These are phyloP conservation scores for Pseudococcus viburni DNA, from an alignment of 2,888 invertebrate genomes.

Conservation along the genomic window DNA sequence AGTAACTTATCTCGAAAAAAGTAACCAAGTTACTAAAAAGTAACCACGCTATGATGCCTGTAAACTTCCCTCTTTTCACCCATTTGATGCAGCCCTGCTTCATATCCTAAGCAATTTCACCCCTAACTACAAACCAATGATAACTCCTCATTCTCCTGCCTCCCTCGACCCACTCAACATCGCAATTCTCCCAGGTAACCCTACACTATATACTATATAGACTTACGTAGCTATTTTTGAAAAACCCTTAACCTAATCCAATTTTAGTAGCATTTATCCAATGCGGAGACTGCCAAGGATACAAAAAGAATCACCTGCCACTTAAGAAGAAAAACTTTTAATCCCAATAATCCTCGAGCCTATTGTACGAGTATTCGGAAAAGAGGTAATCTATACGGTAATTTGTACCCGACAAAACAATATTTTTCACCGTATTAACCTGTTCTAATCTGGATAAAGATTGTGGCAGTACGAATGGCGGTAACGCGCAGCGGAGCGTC, in stretches of 20 bases:
- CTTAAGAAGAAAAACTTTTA: slow-evolving; percentile 32
- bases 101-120: neutral
- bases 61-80: too few relatives aligned
- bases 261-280: neutral
- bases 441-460: slow-evolving; percentile 38
- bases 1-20: too few relatives aligned
- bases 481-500: neutral
- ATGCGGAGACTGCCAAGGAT: slow-evolving; percentile 5
- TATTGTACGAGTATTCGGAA: slow-evolving; percentile 10
- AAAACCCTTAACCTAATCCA: neutral
- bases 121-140: neutral
- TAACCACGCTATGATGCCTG: too few relatives aligned
- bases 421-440: slow-evolving; percentile 47
- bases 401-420: slow-evolving; percentile 48
- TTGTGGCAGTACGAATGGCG: neutral
- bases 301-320: slow-evolving; percentile 44
- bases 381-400: slow-evolving; percentile 54
- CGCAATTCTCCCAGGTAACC: neutral
- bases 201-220: neutral
- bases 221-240: neutral
- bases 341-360: slow-evolving; percentile 4
- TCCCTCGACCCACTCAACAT: neutral
- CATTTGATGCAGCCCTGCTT: too few relatives aligned
- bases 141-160: neutral
- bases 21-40: too few relatives aligned